These are phyloP conservation scores for Catharus minimus DNA, from an alignment of 2,113 vertebrate genomes.

Conservation along the genomic window DNA sequence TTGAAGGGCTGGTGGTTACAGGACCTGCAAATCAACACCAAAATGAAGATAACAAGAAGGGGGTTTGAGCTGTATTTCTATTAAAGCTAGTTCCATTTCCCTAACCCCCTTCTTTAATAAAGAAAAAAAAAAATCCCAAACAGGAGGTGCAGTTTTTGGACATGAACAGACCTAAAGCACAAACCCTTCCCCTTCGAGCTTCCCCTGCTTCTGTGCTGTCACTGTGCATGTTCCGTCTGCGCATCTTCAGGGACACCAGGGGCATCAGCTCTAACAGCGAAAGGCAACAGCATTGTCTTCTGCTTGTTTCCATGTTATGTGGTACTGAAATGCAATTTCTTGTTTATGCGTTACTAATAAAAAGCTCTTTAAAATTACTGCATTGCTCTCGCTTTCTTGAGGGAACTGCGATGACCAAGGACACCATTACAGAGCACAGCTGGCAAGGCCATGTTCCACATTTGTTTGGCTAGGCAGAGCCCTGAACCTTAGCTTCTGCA, in stretches of 20 bases:
- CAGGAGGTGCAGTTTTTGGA: neutral
- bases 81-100: neutral
- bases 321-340: conserved; percentile 14
- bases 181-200: neutral
- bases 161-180: neutral
- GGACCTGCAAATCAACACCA: neutral
- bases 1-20: neutral
- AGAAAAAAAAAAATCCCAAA: neutral
- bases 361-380: neutral
- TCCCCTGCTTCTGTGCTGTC: neutral
- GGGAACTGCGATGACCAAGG: fast-evolving
- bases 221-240: neutral
- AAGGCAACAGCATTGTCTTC: conserved; percentile 2
- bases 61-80: neutral
- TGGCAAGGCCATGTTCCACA: neutral
- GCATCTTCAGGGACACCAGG: neutral
- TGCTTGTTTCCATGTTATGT: neutral
- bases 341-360: conserved; percentile 44
- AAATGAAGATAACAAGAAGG: neutral
- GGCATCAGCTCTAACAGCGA: neutral
- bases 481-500: neutral
- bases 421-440: neutral
- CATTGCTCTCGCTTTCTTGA: neutral
- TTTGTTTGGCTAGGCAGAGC: neutral
- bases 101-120: neutral